Conservation (phyloP, 2,888 invertebrate species). For the Hetaerina titia region DNA sequence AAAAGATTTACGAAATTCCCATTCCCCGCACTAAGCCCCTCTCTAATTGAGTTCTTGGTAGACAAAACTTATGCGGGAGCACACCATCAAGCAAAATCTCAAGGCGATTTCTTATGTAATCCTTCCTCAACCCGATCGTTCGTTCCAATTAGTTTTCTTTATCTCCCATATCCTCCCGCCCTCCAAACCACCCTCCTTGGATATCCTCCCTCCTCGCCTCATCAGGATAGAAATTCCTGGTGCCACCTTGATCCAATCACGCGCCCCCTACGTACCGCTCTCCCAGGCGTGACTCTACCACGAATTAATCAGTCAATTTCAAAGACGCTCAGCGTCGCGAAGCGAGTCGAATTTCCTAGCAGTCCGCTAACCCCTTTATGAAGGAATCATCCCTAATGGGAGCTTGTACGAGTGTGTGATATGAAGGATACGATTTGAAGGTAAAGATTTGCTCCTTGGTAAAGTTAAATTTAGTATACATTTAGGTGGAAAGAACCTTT, state of each 20-base stretch:
- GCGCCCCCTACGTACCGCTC: background rate
- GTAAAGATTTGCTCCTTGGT: too few relatives aligned
- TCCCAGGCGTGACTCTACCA: background rate
- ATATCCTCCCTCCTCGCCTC: background rate
- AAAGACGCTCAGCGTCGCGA: background rate
- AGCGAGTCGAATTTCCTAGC: background rate
- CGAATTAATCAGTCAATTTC: background rate
- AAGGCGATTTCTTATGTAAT: background rate
- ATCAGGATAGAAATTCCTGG: background rate
- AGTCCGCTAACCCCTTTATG: background rate
- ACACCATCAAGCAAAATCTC: constrained; percentile 20
- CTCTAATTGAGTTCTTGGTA: background rate
- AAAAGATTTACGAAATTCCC: background rate
- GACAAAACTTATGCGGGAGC: constrained; percentile 35
- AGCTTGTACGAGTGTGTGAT: too few relatives aligned
- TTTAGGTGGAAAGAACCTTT: too few relatives aligned
- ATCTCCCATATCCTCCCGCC: background rate
- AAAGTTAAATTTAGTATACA: too few relatives aligned
- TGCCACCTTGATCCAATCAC: constrained; percentile 18
- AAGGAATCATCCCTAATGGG: too few relatives aligned
- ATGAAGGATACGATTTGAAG: too few relatives aligned
- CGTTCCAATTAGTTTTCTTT: constrained; percentile 39
- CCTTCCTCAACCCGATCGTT: constrained; percentile 3
- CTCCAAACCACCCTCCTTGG: background rate
- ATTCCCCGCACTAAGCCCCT: background rate